Percentiles rank a stretch among this genome's conserved stretches.
These are phyloP conservation scores for Aplocera efformata DNA, from an alignment of 2,888 invertebrate genomes.

Conservation along the genomic window DNA sequence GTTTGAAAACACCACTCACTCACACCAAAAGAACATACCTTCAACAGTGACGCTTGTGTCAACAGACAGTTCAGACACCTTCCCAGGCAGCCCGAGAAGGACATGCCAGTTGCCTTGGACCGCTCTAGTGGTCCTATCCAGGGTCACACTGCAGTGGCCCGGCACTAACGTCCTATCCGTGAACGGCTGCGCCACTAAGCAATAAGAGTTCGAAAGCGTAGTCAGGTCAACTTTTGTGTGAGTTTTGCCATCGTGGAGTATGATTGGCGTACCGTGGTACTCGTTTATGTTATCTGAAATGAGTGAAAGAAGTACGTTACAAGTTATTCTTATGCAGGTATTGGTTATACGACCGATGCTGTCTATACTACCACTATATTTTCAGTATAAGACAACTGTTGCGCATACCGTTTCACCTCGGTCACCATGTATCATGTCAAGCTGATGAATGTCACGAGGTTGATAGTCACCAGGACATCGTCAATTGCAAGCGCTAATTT, in stretches of 20 bases:
- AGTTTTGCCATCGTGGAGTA: conserved; percentile 50
- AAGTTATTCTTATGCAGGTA: too few species aligned
- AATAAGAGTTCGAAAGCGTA: conserved; percentile 52
- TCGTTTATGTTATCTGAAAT: conserved; percentile 28
- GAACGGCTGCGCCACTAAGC: conserved; percentile 64
- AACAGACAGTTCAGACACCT: conserved; percentile 57
- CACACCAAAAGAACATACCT: conserved; percentile 40
- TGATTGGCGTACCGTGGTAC: conserved; percentile 44
- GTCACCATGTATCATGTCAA: too few species aligned
- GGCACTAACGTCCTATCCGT: conserved; percentile 59
- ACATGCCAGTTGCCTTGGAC: conserved; percentile 72
- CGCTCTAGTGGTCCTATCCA: conserved; percentile 61
- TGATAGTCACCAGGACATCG: too few species aligned
- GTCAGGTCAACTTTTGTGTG: conserved; percentile 46
- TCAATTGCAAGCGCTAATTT: too few species aligned
- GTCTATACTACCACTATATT: too few species aligned
- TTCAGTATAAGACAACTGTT: too few species aligned
- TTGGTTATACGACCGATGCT: too few species aligned
- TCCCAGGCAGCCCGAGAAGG: conserved; percentile 63
- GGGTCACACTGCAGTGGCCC: conserved; percentile 60
- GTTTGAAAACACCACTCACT: too few species aligned
- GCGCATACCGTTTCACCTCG: too few species aligned
- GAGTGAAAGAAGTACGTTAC: neutral
- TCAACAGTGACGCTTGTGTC: conserved; percentile 57
- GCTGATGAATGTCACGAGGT: too few species aligned